Conservation (phyloP, 1,140 invertebrate species). For the Eufriesea mexicana region DNA sequence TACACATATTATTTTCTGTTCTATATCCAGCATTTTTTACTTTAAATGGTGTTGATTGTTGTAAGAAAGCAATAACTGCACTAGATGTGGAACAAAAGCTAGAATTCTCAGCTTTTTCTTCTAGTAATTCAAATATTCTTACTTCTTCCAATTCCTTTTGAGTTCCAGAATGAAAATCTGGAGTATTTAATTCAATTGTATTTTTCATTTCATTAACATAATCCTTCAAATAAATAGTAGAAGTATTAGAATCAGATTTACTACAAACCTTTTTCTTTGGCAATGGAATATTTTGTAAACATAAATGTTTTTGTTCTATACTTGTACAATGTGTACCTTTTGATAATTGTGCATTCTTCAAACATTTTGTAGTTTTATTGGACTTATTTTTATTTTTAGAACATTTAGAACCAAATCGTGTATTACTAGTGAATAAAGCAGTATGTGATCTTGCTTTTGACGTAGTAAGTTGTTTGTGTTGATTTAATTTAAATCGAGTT, state of each 20-base stretch:
- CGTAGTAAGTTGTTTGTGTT: constrained; percentile 4
- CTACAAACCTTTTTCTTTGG: constrained; percentile 62
- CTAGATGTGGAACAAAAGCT: constrained; percentile 89
- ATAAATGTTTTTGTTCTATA: constrained; percentile 59
- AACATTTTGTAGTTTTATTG: constrained; percentile 38
- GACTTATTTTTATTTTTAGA: constrained; percentile 63
- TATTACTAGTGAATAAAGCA: constrained; percentile 70
- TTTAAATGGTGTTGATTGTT: constrained; percentile 81
- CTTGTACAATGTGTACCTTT: constrained; percentile 37
- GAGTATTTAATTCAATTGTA: constrained; percentile 76
- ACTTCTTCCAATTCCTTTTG: constrained; percentile 84
- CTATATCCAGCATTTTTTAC: constrained; percentile 45
- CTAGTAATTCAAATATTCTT: constrained; percentile 88
- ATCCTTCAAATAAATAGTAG: constrained; percentile 55
- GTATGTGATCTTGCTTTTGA: constrained; percentile 72
- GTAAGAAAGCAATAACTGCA: constrained; percentile 84
- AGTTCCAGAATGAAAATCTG: constrained; percentile 76
- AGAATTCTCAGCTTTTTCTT: constrained; percentile 86
- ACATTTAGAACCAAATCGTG: constrained; percentile 15
- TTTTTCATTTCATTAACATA: constrained; percentile 50
- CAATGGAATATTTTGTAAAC: constrained; percentile 66
- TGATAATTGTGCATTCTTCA: constrained; percentile 15
- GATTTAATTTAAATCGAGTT: constrained; percentile 72
- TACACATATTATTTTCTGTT: background rate
- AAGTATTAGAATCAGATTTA: constrained; percentile 72